Evolutionary conservation across 2,888 invertebrate species (phyloP), one percentile per base, ranked within the genome.

Genomic region (Patella pellucida): DNA sequence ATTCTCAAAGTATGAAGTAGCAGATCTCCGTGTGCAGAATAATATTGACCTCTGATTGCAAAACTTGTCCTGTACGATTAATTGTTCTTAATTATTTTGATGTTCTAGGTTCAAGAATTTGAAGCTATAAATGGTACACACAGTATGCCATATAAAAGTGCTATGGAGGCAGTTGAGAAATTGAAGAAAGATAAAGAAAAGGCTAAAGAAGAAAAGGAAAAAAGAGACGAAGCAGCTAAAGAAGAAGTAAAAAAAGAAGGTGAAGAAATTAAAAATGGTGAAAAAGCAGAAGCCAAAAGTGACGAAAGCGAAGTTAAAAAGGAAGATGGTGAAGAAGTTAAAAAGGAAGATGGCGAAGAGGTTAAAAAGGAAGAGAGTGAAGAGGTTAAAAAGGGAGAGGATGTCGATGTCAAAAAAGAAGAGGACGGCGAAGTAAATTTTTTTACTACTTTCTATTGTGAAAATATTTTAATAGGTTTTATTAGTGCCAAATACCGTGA

Each of bases 121-220:
- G 99, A 99, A 90, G 95, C 96, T 88, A 97, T 98, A 80, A 99
- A 99, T 90, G 99, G 99, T 1, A 96, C 96, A 85, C 97, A 98
- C 90, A 98, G 97, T 88, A 97, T 99, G 96, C 98, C 98, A 16
- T 91, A 91, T 76, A 79, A 90, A 23, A 85, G 84, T 72, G 87
- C 86, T 2, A 84, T 83, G 62, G 87, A 87, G 50, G 85, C 85
- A 52, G 76, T 88, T 7, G 88, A 88, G 95, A 82, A 94, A 95
- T 70, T 96, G 95, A 89, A 84, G 85, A 86, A 82, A 68, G 87
- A 86, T 31, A 82, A 84, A 70, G 84, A 84, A 7, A 41, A 9
- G 41, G 41, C 41, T 41, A 71, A 79, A 4, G 75, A 74, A 9
- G 74, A 79, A 23, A 72, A 77, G 7, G 77, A 80, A 51, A 75